Evolutionary conservation across 2,113 vertebrate species (phyloP).

Genomic region (Pipa parva): DNA sequence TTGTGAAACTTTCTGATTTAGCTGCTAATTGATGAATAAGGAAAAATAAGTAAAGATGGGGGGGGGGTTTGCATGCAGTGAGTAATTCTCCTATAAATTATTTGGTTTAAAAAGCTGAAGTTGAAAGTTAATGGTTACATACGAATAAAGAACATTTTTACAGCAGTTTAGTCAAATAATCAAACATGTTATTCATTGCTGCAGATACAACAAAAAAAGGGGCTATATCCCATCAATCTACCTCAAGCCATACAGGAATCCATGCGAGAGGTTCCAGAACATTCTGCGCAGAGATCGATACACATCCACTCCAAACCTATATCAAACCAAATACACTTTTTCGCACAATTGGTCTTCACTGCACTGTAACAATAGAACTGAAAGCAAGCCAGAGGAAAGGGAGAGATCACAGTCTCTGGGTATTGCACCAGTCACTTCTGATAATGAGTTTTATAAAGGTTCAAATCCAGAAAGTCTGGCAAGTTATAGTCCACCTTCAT

Average conservation of each 20-base stretch:
- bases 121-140: not conserved
- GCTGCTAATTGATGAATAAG: no score
- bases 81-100: no score
- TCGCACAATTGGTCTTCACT: not conserved
- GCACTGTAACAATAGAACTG: not conserved
- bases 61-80: no score
- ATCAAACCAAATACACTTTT: fast-evolving
- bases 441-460: constrained; percentile 1
- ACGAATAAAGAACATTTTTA: no score
- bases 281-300: constrained; percentile 46
- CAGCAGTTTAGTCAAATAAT: no score
- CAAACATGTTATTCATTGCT: not conserved
- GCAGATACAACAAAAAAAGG: constrained; percentile 62
- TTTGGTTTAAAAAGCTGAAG: fast-evolving
- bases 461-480: constrained; percentile 26
- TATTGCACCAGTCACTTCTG: not conserved
- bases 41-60: no score
- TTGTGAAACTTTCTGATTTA: no score
- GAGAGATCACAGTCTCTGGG: constrained; percentile 15
- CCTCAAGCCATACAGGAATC: constrained; percentile 75
- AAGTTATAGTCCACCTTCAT: fast-evolving
- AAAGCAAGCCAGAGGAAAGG: not conserved
- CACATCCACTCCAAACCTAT: constrained; percentile 58
- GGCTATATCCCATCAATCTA: constrained; percentile 83
- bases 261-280: constrained; percentile 59